Conservation (phyloP, 2,113 vertebrate genomes). For the Lonchura striata region DNA sequence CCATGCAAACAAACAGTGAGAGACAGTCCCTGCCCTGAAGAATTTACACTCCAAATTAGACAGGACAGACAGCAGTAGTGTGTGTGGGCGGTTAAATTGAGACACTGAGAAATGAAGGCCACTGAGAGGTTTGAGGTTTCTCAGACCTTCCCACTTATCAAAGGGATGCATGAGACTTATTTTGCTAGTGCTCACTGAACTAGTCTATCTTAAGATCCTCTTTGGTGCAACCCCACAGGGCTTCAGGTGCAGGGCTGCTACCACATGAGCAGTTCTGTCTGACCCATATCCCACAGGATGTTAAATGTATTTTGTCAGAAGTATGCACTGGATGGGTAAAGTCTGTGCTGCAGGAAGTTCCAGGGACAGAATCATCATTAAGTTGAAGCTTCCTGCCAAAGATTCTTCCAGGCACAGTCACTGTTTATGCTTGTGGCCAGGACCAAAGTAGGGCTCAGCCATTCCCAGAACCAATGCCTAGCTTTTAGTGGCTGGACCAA, state of each 20-base stretch:
- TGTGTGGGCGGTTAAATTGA: not conserved
- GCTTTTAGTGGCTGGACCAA: not conserved
- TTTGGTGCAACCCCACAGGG: not conserved
- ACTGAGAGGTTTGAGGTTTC: conserved; percentile 2
- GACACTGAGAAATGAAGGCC: conserved; percentile 14
- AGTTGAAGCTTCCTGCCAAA: not conserved
- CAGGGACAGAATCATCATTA: not conserved
- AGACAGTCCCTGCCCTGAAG: conserved; percentile 43
- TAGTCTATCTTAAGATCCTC: not conserved
- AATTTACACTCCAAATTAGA: conserved; percentile 49
- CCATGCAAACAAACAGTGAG: conserved; percentile 9
- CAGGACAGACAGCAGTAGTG: conserved; percentile 12
- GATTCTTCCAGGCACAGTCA: not conserved
- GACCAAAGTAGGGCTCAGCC: not conserved
- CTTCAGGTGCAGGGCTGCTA: not conserved
- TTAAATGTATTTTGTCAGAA: not conserved
- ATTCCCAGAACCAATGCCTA: not conserved
- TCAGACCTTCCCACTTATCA: not conserved
- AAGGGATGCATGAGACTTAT: not conserved
- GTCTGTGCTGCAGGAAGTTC: not conserved
- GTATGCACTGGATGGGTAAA: not conserved
- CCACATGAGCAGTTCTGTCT: not conserved
- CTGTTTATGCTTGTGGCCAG: not conserved
- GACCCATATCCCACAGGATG: not conserved
- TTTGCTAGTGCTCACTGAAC: not conserved